phyloP scores from a whole-genome alignment of 2,888 invertebrate species.

The Ypsolopha scabrella region DNA sequence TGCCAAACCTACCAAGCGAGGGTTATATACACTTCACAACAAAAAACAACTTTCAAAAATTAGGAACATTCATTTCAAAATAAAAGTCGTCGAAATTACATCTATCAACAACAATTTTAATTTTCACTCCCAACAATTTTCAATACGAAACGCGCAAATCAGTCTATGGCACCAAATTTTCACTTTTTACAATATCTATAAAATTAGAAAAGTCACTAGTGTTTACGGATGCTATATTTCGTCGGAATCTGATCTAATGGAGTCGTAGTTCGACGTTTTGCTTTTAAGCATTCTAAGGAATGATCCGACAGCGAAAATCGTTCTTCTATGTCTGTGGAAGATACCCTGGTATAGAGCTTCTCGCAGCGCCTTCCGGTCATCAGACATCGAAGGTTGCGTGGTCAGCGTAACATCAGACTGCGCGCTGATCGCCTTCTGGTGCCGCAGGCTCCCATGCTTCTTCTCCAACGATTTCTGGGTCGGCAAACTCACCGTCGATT shows the following conservation, averaged over 20 bases:
- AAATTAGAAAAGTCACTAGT: constrained; percentile 15
- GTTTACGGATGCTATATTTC: constrained; percentile 56
- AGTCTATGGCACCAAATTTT: constrained; percentile 52
- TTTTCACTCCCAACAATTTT: constrained; percentile 16
- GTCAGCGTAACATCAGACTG: constrained; percentile 70
- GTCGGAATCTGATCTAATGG: constrained; percentile 74
- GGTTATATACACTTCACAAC: constrained; percentile 14
- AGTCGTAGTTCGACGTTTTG: constrained; percentile 82
- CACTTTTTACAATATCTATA: constrained; percentile 13
- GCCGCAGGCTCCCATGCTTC: constrained; percentile 67
- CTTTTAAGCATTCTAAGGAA: constrained; percentile 80
- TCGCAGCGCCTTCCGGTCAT: constrained; percentile 76
- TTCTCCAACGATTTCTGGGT: constrained; percentile 66
- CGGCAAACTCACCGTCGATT: constrained; percentile 65
- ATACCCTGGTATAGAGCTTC: constrained; percentile 83
- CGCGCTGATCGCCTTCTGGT: constrained; percentile 72
- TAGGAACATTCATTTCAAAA: constrained; percentile 63
- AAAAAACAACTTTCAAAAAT: constrained; percentile 19
- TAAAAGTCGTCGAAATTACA: constrained; percentile 34
- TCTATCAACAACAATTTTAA: constrained; percentile 33
- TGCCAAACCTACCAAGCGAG: constrained; percentile 24
- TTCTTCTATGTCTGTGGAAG: constrained; percentile 80
- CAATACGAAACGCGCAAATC: constrained; percentile 39
- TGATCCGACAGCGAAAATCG: constrained; percentile 81
- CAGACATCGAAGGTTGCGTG: constrained; percentile 57